Evolutionary conservation across 2,113 vertebrate species (phyloP).

Genomic region (Coturnix japonica): DNA sequence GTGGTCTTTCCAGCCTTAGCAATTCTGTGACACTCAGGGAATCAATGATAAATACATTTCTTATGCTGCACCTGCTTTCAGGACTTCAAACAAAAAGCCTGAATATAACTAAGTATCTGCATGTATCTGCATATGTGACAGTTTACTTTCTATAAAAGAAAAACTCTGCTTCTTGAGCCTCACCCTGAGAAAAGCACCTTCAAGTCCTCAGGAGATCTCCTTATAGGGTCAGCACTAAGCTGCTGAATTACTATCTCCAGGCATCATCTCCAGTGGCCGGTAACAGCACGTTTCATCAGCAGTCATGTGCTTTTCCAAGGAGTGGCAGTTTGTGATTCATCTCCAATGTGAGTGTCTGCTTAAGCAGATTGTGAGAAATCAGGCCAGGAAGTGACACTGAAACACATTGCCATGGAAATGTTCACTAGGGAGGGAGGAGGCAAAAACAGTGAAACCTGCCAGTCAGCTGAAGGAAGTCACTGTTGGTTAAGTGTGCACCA

Average conservation of each 20-base stretch:
- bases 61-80: neutral
- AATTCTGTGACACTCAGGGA: neutral
- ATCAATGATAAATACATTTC: neutral
- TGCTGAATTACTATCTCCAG: neutral
- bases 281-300: constrained; percentile 1
- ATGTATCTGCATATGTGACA: neutral
- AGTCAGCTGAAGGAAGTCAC: neutral
- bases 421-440: neutral
- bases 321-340: constrained; percentile 15
- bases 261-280: neutral
- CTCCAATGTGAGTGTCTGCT: neutral
- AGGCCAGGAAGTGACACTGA: constrained; percentile 23
- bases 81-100: neutral
- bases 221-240: neutral
- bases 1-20: too few relatives aligned
- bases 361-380: constrained; percentile 34
- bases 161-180: neutral
- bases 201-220: neutral
- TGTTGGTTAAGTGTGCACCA: neutral
- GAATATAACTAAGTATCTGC: neutral
- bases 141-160: neutral
- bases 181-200: neutral
- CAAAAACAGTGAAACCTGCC: neutral
- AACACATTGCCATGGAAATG: constrained; percentile 31
- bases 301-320: constrained; percentile 24